Base-by-base conservation (phyloP, 1,140 invertebrate species). In the Heliconius melpomene region DNA sequence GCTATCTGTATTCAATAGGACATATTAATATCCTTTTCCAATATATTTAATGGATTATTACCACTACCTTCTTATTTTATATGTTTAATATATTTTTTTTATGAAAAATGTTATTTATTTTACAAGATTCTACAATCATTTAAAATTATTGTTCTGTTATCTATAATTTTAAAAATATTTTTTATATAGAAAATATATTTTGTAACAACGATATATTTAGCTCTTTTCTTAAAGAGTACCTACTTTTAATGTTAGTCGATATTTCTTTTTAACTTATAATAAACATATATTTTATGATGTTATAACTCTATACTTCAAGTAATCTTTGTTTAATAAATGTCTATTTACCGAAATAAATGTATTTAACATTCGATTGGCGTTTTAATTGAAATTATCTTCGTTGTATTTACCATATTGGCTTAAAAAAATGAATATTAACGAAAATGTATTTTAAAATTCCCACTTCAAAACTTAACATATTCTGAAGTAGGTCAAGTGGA, bases 341-440 rank as follows among this genome's bases (percentile, higher is more conserved):
- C 54, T 60, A 60, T 60, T 60, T 60, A 60, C n/a, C 9, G 54
- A 60, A 60, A 60, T 60, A 60, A 60, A 60, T 60, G 54, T 60
- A 60, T 60, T 60, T n/a, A 60, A 60, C 54, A 23, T 7, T 23
- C n/a, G 7, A 60, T 60, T 60, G n/a, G 54, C 9, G 54, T 60
- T 60, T 60, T 26, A 60, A 11, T 60, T 23, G 3, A 57, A 57
- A 60, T 23, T 11, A 23, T 23, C 9, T 60, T 60, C 11, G 16
- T 16, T 46, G 0, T 5, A 16, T 46, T 46, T 46, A 46, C 5
- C 40, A 46, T 46, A 46, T 46, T 46, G 40, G 11, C 40, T 46
- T 46, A 5, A 46, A 46, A 29, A 46, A 46, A 46, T 46, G 3
- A 11, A 46, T 46, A 46, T 46, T 46, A 13, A 46, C 3, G 38